Evolutionary conservation across 1,140 invertebrate genomes (phyloP).

Genomic region (Solenopsis invicta): DNA sequence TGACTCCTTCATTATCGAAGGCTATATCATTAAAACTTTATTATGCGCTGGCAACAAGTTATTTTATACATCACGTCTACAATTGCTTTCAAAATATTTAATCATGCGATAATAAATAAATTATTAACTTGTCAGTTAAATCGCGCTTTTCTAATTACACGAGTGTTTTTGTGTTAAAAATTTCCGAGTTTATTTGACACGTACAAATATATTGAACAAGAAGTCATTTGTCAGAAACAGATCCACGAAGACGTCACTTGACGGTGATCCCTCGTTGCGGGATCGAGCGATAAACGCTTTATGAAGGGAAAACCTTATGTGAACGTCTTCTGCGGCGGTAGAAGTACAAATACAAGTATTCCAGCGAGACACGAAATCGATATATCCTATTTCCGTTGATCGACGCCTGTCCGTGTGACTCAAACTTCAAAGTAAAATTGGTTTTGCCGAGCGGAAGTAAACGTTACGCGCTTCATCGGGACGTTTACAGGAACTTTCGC

Average conservation of each 20-base stretch:
- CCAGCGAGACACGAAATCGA: conserved; percentile 10
- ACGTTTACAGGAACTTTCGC: conserved; percentile 27
- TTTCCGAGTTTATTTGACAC: not conserved
- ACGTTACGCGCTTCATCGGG: conserved; percentile 42
- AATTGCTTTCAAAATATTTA: not conserved
- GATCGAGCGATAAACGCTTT: not conserved
- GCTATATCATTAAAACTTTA: not conserved
- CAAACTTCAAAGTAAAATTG: conserved; percentile 48
- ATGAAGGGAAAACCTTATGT: not conserved
- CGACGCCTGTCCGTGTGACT: conserved; percentile 31
- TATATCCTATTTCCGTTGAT: conserved; percentile 47
- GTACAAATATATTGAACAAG: not conserved
- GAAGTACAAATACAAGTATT: conserved; percentile 17
- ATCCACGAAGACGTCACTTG: not conserved
- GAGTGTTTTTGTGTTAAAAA: not conserved
- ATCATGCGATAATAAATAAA: not conserved
- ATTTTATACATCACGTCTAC: not conserved
- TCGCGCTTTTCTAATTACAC: not conserved
- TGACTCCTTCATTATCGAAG: too few species aligned
- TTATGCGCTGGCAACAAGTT: too few species aligned
- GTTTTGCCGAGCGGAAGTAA: conserved; percentile 21
- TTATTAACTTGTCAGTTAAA: not conserved
- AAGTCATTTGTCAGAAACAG: not conserved
- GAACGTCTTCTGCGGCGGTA: not conserved
- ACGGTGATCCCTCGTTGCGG: not conserved